Percentiles rank a stretch among this genome's conserved stretches.
Conservation (phyloP, 1,140 invertebrate genomes). For the Ridgeia piscesae region DNA sequence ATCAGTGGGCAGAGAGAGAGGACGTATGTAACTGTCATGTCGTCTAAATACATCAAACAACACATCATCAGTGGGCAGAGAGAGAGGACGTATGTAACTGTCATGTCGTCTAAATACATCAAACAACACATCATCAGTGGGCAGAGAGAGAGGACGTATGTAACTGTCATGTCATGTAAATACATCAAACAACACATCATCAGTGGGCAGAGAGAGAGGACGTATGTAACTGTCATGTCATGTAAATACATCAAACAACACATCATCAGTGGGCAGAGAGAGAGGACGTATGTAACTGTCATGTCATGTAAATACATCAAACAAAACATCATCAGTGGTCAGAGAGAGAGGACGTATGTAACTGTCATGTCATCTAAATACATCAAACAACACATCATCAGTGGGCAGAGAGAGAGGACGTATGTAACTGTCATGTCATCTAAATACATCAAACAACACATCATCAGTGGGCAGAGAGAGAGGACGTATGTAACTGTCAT, state of each 20-base stretch:
- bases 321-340: slow-evolving; percentile 37
- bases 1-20: slow-evolving; percentile 33
- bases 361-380: no score
- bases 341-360: slow-evolving; percentile 38
- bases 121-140: slow-evolving; percentile 38
- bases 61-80: slow-evolving; percentile 36
- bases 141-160: slow-evolving; percentile 38
- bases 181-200: slow-evolving; percentile 45
- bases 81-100: slow-evolving; percentile 38
- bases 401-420: slow-evolving; percentile 35
- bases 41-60: slow-evolving; percentile 45
- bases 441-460: slow-evolving; percentile 46
- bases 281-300: slow-evolving; percentile 38
- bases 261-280: slow-evolving; percentile 34
- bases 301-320: slow-evolving; percentile 49
- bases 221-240: slow-evolving; percentile 35
- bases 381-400: slow-evolving; percentile 43
- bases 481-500: slow-evolving; percentile 37
- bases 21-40: slow-evolving; percentile 36
- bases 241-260: slow-evolving; percentile 47
- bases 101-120: no score
- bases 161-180: no score
- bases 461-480: slow-evolving; percentile 34
- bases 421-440: no score
- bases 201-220: slow-evolving; percentile 34